Evolutionary conservation across 2,797 vertebrate species (phyloP).

Genomic region (Oreortyx pictus): DNA sequence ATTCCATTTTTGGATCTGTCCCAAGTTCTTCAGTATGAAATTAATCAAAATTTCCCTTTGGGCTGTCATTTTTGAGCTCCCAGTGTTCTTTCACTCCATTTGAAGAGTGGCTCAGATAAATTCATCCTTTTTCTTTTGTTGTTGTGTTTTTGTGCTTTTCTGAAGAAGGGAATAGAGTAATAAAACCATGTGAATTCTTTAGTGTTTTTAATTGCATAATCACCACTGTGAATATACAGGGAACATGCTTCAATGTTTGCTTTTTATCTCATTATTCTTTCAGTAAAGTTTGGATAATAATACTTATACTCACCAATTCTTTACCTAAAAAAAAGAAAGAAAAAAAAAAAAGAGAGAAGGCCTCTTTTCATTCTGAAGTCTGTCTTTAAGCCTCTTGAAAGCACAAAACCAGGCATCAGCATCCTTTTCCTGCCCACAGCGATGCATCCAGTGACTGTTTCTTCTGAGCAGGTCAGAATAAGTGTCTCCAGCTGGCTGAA

Average conservation of each 20-base stretch:
- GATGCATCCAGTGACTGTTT: background rate
- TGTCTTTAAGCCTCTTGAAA: constrained; percentile 21
- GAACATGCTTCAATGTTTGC: rapidly evolving
- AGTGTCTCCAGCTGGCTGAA: constrained; percentile 31
- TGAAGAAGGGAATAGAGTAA: background rate
- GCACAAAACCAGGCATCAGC: constrained; percentile 16
- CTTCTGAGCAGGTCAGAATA: constrained; percentile 46
- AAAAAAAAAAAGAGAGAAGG: background rate
- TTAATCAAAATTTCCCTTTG: background rate
- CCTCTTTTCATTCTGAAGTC: background rate
- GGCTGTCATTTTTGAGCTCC: background rate
- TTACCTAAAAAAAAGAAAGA: background rate
- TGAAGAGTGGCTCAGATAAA: background rate
- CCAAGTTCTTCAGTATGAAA: background rate
- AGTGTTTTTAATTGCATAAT: background rate
- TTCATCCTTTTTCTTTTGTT: background rate
- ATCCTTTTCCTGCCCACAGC: background rate
- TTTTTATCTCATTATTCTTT: background rate
- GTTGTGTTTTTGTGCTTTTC: background rate
- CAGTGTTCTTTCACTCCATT: background rate
- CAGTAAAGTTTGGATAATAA: background rate
- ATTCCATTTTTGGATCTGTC: background rate
- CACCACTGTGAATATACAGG: background rate
- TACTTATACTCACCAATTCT: background rate
- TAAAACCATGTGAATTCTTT: background rate